A percentile compares a stretch with the other conserved stretches of the same genome.
These are phyloP conservation scores for Athene noctua DNA, from an alignment of 2,113 vertebrate genomes.

Conservation along the genomic window DNA sequence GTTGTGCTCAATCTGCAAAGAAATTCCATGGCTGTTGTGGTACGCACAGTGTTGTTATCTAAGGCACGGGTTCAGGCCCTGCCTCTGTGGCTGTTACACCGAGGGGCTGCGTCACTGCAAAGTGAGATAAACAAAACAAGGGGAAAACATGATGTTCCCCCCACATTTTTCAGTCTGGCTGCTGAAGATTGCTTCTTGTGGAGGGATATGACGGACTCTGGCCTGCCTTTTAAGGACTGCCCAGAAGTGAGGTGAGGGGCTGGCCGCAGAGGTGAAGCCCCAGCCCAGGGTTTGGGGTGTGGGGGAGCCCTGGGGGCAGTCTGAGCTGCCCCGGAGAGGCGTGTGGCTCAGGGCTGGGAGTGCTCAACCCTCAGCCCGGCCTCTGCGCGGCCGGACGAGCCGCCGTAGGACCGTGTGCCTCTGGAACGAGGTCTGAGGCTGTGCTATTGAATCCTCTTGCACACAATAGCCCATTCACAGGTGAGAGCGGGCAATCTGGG, in stretches of 20 bases:
- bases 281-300: background rate
- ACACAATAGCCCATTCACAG: slow-evolving; percentile 16
- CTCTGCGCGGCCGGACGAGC: background rate
- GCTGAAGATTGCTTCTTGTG: background rate
- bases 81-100: background rate
- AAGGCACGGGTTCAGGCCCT: background rate
- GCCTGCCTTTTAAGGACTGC: background rate
- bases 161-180: background rate
- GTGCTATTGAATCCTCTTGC: background rate
- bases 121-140: background rate
- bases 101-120: background rate
- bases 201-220: too few species aligned
- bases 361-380: background rate
- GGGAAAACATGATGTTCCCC: background rate
- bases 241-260: background rate
- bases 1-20: background rate
- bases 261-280: background rate
- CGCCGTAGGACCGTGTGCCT: background rate
- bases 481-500: background rate
- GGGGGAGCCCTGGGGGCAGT: background rate
- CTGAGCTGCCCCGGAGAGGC: background rate
- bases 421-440: slow-evolving; percentile 26
- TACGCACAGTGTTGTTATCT: background rate
- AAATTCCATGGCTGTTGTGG: accelerated
- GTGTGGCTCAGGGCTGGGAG: background rate